Conservation (phyloP, 2,797 vertebrate genomes). For the Poliocrania exsul region DNA sequence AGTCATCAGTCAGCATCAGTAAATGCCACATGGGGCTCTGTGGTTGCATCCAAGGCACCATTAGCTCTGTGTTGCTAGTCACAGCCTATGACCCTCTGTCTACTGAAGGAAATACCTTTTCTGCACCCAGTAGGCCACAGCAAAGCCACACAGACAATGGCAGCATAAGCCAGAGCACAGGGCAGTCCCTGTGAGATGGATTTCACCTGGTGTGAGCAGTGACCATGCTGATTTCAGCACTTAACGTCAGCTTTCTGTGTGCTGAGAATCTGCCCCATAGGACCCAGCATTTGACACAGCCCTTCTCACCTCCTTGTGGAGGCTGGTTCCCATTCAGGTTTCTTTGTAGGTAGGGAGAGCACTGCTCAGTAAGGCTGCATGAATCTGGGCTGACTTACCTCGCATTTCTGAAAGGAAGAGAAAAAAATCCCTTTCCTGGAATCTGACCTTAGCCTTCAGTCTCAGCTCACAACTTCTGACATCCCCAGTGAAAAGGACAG, state of each 20-base stretch:
- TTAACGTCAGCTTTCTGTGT: fast-evolving
- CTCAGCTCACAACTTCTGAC: not conserved
- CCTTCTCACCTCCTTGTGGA: not conserved
- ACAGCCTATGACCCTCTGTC: not conserved
- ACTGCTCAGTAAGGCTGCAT: not conserved
- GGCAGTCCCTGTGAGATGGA: fast-evolving
- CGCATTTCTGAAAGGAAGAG: not conserved
- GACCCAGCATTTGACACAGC: not conserved
- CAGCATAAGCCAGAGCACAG: not conserved
- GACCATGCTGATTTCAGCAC: not conserved
- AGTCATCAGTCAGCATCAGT: not conserved
- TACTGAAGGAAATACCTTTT: not conserved
- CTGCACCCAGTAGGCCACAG: not conserved
- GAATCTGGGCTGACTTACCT: not conserved
- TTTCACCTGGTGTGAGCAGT: not conserved
- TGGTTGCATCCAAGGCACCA: not conserved
- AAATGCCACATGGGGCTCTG: not conserved
- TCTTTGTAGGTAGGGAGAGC: not conserved
- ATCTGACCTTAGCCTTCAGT: not conserved
- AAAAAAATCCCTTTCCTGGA: not conserved
- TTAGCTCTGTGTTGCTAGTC: not conserved
- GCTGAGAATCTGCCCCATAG: not conserved
- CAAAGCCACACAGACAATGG: fast-evolving
- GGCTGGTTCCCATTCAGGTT: fast-evolving
- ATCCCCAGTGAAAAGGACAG: not conserved